Base-by-base conservation (phyloP, 2,113 vertebrate species). In the Nicator chloris region DNA sequence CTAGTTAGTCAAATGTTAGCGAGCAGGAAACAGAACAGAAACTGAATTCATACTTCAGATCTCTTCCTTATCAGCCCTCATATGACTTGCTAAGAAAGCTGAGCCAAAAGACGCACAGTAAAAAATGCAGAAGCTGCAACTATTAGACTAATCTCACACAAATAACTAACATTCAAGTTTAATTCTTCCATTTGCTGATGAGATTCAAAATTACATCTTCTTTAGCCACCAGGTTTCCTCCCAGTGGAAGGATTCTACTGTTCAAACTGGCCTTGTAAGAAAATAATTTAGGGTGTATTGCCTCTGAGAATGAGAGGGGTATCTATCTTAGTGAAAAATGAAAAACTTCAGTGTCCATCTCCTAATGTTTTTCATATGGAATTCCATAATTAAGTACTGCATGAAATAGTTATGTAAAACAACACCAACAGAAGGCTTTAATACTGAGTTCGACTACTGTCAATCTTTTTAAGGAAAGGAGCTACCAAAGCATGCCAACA, bases 271-370 rank as follows among this genome's bases (percentile, higher is more conserved):
- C 24, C 23, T 57, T 22, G 12, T 51, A 72, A 72, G 39, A 82
- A 92, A 90, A 60, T 51, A 1, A 51, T 76, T 60, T 35, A 21
- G 16, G 11, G 20, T 44, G 7, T 27, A 54, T 3, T 45, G 28
- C n/a, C 8, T 37, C 30, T 72, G 42, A 59, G 14, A 61, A 30
- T 3, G 28, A 82, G 35, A 75, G 21, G 2, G 63, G 8, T 22
- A 68, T 8, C 3, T 51, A 17, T 17, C 39, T 42, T 28, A 82
- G 10, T 1, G 30, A 22, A 28, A 63, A 90, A 44, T 0, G 0
- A 69, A 93, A 89, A 50, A 39, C 7, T 20, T 28, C 65, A 19
- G 5, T 15, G 37, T 35, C 28, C 28, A 72, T 33, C 20, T 40
- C 10, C 8, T 26, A 14, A 3, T 44, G 19, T 2, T 90, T 85